phyloP scores from a whole-genome alignment of 2,113 vertebrate genomes.

The Crotophaga sulcirostris region DNA sequence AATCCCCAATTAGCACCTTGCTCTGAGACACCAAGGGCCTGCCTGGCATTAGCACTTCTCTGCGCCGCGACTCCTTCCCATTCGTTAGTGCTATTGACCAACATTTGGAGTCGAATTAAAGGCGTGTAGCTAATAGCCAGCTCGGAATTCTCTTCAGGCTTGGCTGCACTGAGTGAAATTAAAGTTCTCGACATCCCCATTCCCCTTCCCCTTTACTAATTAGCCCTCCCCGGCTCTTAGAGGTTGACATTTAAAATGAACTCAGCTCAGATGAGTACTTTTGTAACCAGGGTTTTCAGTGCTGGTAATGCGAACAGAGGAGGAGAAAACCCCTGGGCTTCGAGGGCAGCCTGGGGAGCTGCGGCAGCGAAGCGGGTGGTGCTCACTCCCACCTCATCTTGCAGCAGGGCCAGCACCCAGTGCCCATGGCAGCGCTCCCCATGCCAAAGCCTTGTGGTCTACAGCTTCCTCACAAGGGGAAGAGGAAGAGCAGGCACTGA shows the following conservation, averaged over 20 bases:
- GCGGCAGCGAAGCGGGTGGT: not conserved
- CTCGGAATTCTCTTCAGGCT: slow-evolving; percentile 13
- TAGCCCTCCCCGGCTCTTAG: not conserved
- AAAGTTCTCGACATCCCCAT: not conserved
- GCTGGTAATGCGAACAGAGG: not conserved
- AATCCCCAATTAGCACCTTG: not conserved
- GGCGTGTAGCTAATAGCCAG: not conserved
- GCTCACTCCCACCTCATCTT: not conserved
- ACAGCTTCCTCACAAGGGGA: no score
- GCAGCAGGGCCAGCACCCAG: no score
- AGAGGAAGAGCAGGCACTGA: no score
- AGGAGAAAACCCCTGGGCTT: not conserved
- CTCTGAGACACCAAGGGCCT: fast-evolving
- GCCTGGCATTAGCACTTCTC: not conserved
- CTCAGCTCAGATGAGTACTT: not conserved
- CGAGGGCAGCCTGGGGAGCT: not conserved
- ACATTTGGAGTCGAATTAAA: slow-evolving; percentile 30
- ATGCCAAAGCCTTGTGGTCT: no score
- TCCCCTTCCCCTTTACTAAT: slow-evolving; percentile 15
- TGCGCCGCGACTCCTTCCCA: not conserved
- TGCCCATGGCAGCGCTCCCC: no score
- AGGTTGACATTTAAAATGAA: slow-evolving; percentile 55
- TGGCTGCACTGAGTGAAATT: slow-evolving; percentile 48
- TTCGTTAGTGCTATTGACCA: not conserved
- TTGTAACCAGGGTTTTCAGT: not conserved